A percentile compares a stretch with the other conserved stretches of the same genome.
Conservation (phyloP, 2,888 invertebrate species). For the Plebejus anna region DNA sequence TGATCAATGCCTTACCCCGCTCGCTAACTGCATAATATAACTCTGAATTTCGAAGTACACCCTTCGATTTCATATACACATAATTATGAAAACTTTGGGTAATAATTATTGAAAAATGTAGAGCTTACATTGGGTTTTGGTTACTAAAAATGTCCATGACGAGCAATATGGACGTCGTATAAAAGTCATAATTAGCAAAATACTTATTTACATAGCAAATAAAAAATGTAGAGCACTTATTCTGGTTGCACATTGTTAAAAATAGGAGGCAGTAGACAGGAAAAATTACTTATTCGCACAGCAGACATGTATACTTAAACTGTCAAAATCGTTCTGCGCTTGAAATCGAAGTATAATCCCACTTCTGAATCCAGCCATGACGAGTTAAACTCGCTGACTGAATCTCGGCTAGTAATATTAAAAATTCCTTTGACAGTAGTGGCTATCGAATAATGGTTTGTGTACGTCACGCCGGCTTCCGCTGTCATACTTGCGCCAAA, state of each 20-base stretch:
- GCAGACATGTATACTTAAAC: constrained; percentile 45
- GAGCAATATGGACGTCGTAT: background rate
- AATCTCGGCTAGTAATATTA: constrained; percentile 68
- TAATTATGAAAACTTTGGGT: too few species aligned
- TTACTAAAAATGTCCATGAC: background rate
- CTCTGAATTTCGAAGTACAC: background rate
- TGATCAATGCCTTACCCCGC: constrained; percentile 64
- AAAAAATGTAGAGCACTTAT: too few species aligned
- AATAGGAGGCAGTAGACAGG: background rate
- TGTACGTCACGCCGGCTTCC: constrained; percentile 62
- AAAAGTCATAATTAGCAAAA: background rate
- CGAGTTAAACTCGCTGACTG: constrained; percentile 55
- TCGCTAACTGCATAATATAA: constrained; percentile 56
- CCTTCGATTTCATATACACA: too few species aligned
- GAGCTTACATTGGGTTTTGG: background rate
- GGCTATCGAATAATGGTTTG: constrained; percentile 73
- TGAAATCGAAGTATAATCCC: constrained; percentile 48
- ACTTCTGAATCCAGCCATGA: constrained; percentile 46
- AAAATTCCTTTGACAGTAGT: constrained; percentile 73
- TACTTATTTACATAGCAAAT: background rate
- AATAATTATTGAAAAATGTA: background rate
- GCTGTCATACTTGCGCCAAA: constrained; percentile 76
- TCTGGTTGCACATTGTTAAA: background rate
- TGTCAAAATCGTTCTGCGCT: constrained; percentile 48
- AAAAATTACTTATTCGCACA: background rate